Evolutionary conservation across 2,797 vertebrate species (phyloP).

Genomic region (Takifugu rubripes): DNA sequence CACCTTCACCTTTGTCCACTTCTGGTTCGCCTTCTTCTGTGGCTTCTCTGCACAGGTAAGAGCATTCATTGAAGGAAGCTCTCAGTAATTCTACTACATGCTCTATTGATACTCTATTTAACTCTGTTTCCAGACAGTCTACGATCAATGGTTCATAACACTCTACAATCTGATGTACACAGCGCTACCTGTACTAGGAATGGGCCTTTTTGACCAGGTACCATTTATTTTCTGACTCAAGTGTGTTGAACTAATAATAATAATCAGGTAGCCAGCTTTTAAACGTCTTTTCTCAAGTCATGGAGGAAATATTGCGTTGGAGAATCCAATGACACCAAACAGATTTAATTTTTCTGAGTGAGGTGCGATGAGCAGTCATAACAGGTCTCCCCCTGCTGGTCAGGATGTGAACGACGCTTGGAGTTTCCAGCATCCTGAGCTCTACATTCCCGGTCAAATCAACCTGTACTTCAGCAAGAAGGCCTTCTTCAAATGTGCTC

Average conservation of each 20-base stretch:
- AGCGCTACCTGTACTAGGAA: conserved; percentile 88
- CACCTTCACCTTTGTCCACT: conserved; percentile 92
- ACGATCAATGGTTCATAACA: conserved; percentile 93
- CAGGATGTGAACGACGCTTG: conserved; percentile 90
- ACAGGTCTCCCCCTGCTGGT: conserved; percentile 30
- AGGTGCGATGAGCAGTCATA: not conserved
- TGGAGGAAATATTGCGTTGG: too few relatives aligned
- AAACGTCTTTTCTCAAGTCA: too few relatives aligned
- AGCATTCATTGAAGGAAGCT: not conserved
- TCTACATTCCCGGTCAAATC: conserved; percentile 88
- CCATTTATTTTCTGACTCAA: not conserved
- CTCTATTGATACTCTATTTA: not conserved
- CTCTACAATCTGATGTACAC: conserved; percentile 95
- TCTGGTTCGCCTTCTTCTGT: conserved; percentile 96
- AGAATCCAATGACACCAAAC: too few relatives aligned
- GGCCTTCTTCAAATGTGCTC: conserved; percentile 83
- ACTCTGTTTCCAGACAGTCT: conserved; percentile 76
- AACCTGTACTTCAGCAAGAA: conserved; percentile 90
- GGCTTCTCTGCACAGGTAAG: conserved; percentile 94
- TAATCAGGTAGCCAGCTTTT: too few relatives aligned
- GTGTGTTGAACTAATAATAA: too few relatives aligned
- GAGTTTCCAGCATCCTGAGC: conserved; percentile 87
- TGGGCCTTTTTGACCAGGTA: conserved; percentile 98
- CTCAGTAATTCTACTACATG: not conserved
- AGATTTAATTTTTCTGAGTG: not conserved